phyloP scores from a whole-genome alignment of 1,140 invertebrate genomes.

The Lysiphlebus fabarum region DNA sequence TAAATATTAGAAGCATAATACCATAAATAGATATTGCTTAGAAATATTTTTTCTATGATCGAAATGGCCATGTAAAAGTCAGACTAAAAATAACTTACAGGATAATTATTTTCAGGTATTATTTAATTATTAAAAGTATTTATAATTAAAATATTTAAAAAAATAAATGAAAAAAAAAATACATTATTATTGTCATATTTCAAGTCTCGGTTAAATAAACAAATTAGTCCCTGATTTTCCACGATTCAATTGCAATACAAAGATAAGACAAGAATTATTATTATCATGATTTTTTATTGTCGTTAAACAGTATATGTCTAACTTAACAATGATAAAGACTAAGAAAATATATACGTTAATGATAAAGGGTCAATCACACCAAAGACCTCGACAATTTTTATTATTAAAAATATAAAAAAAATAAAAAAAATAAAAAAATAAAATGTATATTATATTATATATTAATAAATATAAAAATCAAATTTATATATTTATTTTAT shows the following conservation, averaged over 20 bases:
- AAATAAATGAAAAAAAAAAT: no score
- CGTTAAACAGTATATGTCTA: no score
- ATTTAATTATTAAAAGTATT: no score
- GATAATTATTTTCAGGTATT: no score
- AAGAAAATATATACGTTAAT: constrained; percentile 6
- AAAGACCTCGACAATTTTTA: not conserved
- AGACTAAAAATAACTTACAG: no score
- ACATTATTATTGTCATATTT: not conserved
- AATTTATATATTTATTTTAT: constrained; percentile 2
- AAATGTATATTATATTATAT: no score
- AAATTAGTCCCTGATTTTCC: constrained; percentile 19
- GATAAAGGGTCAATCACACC: constrained; percentile 25
- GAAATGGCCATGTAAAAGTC: no score
- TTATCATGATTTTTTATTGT: not conserved
- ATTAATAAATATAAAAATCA: not conserved
- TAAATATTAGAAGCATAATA: no score
- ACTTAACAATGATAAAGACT: not conserved
- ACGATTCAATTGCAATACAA: not conserved
- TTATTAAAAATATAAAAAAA: not conserved
- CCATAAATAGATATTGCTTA: no score
- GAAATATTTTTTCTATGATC: no score
- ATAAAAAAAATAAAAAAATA: not conserved
- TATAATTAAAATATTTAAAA: no score
- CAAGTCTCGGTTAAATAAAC: constrained; percentile 8
- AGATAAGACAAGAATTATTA: constrained; percentile 17